Base-by-base conservation (phyloP, 2,888 invertebrate species). In the Resseliella maxima region DNA sequence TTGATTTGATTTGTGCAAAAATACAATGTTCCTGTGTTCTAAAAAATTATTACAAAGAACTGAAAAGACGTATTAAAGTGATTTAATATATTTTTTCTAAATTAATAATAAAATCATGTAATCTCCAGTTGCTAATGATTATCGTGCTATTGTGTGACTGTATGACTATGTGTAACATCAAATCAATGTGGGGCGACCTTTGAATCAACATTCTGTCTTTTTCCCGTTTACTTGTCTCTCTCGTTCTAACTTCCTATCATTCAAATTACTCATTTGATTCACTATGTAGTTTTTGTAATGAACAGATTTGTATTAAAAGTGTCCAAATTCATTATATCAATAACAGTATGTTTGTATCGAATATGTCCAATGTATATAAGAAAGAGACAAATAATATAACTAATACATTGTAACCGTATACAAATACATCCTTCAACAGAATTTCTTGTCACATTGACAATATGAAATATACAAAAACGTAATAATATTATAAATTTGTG, bases 101-200 rank as follows among this genome's bases (percentile, higher is more conserved):
- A 59, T 59, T 8, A 72, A 72, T 24, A 59, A 59, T 59, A 35
- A 31, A 72, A n/a, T 72, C 15, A 72, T 72, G 35, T 27, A 35
- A 72, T 72, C 31, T 72, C 35, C 27, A 31, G 35, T 27, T 31
- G n/a, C 31, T 24, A 24, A 24, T 10, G 31, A 72, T 72, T 18
- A 72, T 12, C 15, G 31, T 31, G 12, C n/a, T 27, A 2, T n/a
- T 35, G 31, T 72, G 72, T 59, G 59, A 27, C 12, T 8, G 41
- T 41, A 41, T 41, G 41, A 41, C 41, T 41, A 8, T 59, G 59
- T 59, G 27, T 35, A 15, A 8, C 15, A 35, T 31, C 35, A 59
- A 59, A 72, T n/a, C 27, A 15, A 6, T 27, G 72, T 72, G 72
- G 24, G 72, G 72, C 72, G 72, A 72, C 72, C 72, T 72, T 72